These are phyloP conservation scores for Manis crassicaudata DNA, from an alignment of 2,797 vertebrate genomes.

Conservation along the genomic window DNA sequence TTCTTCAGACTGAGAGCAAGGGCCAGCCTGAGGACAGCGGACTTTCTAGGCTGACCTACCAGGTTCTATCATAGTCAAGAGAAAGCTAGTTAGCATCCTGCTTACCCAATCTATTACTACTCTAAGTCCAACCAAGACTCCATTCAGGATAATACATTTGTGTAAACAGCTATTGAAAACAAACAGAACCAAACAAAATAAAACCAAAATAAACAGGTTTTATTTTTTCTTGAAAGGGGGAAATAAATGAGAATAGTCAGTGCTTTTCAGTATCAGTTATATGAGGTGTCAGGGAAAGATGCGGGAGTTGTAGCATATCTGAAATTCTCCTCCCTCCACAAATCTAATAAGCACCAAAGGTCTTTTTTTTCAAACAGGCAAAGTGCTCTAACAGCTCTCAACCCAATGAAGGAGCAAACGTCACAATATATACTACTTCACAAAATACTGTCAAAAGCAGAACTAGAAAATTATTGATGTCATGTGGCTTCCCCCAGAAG, in stretches of 20 bases:
- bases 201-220: background rate
- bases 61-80: background rate
- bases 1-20: background rate
- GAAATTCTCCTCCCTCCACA: background rate
- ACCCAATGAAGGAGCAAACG: background rate
- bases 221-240: background rate
- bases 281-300: background rate
- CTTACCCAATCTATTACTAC: background rate
- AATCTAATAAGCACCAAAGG: background rate
- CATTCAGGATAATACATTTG: background rate
- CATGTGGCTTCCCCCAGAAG: background rate
- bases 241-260: background rate
- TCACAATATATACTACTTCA: background rate
- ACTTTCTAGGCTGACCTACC: background rate
- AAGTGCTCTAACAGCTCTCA: background rate
- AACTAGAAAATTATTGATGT: background rate
- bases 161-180: background rate
- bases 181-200: background rate
- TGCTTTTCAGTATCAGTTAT: background rate
- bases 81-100: background rate
- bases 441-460: background rate
- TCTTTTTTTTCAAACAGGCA: background rate
- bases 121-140: background rate
- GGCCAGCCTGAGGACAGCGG: background rate
- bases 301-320: background rate